These are phyloP conservation scores for Sialis fuliginosa DNA, from an alignment of 2,888 invertebrate genomes.

Conservation along the genomic window DNA sequence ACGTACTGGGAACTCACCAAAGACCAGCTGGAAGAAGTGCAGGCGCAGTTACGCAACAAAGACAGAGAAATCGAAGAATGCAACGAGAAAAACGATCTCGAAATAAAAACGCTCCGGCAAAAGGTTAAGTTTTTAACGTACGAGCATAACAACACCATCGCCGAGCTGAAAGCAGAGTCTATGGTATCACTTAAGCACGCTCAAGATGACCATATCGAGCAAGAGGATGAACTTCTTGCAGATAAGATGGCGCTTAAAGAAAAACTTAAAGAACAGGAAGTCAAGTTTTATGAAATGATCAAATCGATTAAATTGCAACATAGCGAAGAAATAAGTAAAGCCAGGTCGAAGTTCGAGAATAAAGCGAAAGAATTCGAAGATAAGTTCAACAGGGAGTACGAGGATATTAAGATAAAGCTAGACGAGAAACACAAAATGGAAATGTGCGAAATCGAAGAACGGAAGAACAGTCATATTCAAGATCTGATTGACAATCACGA, in stretches of 20 bases:
- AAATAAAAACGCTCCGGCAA: slow-evolving; percentile 77
- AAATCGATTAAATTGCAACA: slow-evolving; percentile 46
- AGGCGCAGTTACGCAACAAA: slow-evolving; percentile 53
- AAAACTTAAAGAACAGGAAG: slow-evolving; percentile 47
- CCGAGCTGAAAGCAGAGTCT: slow-evolving; percentile 70
- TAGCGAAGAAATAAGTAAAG: slow-evolving; percentile 32
- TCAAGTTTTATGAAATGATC: slow-evolving; percentile 53
- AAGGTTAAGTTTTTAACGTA: slow-evolving; percentile 86
- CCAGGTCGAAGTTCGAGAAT: slow-evolving; percentile 43
- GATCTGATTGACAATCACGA: slow-evolving; percentile 70
- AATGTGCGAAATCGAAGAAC: slow-evolving; percentile 75
- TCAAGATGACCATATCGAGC: slow-evolving; percentile 62
- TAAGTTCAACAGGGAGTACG: slow-evolving; percentile 58
- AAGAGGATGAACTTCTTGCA: slow-evolving; percentile 57
- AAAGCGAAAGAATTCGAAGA: slow-evolving; percentile 49
- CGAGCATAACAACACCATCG: slow-evolving; percentile 73
- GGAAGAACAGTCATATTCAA: slow-evolving; percentile 75
- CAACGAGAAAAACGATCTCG: slow-evolving; percentile 70
- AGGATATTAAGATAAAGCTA: slow-evolving; percentile 49
- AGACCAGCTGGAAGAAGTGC: slow-evolving; percentile 71
- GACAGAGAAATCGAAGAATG: slow-evolving; percentile 79
- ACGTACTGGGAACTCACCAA: slow-evolving; percentile 94
- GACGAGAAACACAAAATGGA: slow-evolving; percentile 62
- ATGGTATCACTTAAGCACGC: slow-evolving; percentile 66
- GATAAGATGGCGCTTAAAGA: slow-evolving; percentile 53